Percentiles rank a stretch among this genome's conserved stretches.
These are phyloP conservation scores for Agrotis ipsilon DNA, from an alignment of 2,888 invertebrate species.

Conservation along the genomic window DNA sequence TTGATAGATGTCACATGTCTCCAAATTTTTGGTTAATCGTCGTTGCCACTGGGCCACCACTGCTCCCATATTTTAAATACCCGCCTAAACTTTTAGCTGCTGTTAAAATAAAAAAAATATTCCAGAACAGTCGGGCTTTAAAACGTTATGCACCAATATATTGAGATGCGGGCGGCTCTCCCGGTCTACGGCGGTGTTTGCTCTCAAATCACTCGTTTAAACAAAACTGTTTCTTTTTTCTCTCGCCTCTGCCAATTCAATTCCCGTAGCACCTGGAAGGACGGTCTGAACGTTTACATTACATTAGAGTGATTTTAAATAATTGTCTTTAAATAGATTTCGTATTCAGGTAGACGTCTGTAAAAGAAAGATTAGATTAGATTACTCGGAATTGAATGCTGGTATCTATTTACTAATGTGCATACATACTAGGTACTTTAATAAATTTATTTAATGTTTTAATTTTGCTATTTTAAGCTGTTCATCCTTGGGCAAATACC, in stretches of 20 bases:
- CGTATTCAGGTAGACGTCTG: slow-evolving; percentile 17
- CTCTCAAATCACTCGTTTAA: slow-evolving; percentile 89
- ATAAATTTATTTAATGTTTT: no score
- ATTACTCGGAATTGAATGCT: neutral
- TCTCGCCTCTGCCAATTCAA: slow-evolving; percentile 80
- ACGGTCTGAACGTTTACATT: slow-evolving; percentile 80
- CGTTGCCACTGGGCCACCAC: no score
- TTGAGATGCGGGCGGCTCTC: slow-evolving; percentile 79
- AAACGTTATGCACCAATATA: slow-evolving; percentile 68
- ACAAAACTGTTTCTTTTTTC: slow-evolving; percentile 87
- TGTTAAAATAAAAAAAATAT: slow-evolving; percentile 36
- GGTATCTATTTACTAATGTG: neutral
- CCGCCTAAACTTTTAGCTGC: neutral
- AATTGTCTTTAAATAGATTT: slow-evolving; percentile 48
- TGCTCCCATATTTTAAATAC: no score
- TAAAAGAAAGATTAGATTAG: neutral
- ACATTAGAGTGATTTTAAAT: slow-evolving; percentile 61
- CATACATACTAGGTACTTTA: no score
- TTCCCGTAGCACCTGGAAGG: slow-evolving; percentile 79
- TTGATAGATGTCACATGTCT: no score
- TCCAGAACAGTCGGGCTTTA: slow-evolving; percentile 47
- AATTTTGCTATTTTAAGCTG: neutral
- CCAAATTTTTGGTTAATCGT: no score
- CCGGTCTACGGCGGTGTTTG: slow-evolving; percentile 80
- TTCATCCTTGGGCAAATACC: neutral